Conservation (phyloP, 2,888 invertebrate species). For the Eumerus sabulonum region DNA sequence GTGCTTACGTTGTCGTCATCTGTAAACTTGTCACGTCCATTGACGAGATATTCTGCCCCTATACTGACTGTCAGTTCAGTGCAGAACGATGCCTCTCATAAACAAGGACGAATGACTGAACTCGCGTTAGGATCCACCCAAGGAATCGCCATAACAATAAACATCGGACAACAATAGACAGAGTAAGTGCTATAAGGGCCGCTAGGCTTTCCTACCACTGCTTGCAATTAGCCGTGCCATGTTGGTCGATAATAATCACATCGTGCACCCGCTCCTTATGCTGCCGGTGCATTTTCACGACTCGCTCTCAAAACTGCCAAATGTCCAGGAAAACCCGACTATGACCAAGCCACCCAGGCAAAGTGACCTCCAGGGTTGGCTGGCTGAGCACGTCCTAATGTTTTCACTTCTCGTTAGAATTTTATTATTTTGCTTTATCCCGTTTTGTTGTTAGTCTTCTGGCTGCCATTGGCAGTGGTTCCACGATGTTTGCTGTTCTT, state of each 20-base stretch:
- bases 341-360: constrained; percentile 24
- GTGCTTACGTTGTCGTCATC: constrained; percentile 15
- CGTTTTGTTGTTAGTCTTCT: constrained; percentile 21
- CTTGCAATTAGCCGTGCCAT: constrained; percentile 60
- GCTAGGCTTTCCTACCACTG: constrained; percentile 32
- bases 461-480: constrained; percentile 15
- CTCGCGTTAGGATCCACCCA: constrained; percentile 4
- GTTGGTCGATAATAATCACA: constrained; percentile 50
- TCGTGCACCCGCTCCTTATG: constrained; percentile 31
- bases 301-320: constrained; percentile 33
- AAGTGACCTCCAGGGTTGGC: constrained; percentile 58
- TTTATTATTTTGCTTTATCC: constrained; percentile 54
- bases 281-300: constrained; percentile 27
- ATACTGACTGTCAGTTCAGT: no score
- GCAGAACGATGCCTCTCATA: no score
- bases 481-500: constrained; percentile 6
- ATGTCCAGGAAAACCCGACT: no score
- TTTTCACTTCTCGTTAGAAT: constrained; percentile 64
- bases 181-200: constrained; percentile 40
- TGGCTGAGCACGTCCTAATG: constrained; percentile 65
- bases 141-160: constrained; percentile 46
- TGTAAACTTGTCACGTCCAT: no score
- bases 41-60: not conserved
- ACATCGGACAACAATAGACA: constrained; percentile 27
- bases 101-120: no score